Percentiles rank a stretch among this genome's conserved stretches.
Evolutionary conservation across 2,113 vertebrate genomes (phyloP).

Genomic region (Mastomys coucha): DNA sequence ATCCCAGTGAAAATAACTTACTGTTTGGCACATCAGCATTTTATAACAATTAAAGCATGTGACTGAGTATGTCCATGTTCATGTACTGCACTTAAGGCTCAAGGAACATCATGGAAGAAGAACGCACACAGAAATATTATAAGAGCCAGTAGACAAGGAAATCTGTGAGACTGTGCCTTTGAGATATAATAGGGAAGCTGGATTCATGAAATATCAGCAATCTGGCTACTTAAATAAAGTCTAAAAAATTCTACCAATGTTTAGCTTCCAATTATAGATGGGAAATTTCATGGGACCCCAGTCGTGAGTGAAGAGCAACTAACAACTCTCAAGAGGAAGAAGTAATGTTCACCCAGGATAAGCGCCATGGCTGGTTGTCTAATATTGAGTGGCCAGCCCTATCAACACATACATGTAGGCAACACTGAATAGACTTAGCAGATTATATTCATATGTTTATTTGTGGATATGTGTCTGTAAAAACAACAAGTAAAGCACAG

Average conservation of each 20-base stretch:
- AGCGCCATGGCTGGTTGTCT: neutral
- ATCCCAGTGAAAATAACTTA: neutral
- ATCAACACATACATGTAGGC: neutral
- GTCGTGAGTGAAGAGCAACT: neutral
- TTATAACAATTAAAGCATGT: neutral
- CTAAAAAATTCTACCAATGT: neutral
- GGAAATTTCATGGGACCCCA: neutral
- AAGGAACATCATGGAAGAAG: neutral
- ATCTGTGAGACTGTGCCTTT: fast-evolving
- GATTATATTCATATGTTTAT: neutral
- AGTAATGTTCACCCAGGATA: neutral
- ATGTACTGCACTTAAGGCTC: neutral
- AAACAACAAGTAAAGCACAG: neutral
- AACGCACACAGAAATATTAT: neutral
- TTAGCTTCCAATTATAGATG: neutral
- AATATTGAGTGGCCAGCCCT: neutral
- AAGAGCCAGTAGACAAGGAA: neutral
- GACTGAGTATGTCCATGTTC: neutral
- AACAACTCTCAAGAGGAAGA: neutral
- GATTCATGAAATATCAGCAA: neutral
- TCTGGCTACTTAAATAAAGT: neutral
- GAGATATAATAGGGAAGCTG: neutral
- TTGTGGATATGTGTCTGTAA: neutral
- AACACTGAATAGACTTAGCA: neutral
- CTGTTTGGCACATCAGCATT: neutral